Percentiles rank a stretch among this genome's conserved stretches.
Conservation (phyloP, 2,113 vertebrate genomes). For the Dasypus novemcinctus region DNA sequence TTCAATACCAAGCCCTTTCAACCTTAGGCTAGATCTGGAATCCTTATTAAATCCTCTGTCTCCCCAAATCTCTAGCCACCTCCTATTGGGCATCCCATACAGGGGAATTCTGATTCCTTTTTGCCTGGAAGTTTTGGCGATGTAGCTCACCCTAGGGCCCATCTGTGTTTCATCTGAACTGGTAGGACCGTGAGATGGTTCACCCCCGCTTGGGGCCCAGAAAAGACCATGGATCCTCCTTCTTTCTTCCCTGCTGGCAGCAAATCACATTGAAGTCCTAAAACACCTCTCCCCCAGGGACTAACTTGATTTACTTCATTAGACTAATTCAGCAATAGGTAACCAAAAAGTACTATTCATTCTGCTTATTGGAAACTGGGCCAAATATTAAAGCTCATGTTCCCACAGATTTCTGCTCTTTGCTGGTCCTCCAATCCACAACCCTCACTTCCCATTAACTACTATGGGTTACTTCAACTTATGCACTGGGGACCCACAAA, state of each 20-base stretch:
- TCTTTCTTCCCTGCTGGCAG: background rate
- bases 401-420: background rate
- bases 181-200: background rate
- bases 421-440: background rate
- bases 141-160: background rate
- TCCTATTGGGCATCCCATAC: background rate
- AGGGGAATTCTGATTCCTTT: background rate
- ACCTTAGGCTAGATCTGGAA: background rate
- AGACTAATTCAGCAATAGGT: background rate
- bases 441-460: background rate
- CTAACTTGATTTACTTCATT: background rate
- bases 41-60: background rate
- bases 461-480: background rate
- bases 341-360: background rate
- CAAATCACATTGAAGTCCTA: background rate
- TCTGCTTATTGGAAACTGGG: background rate
- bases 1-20: background rate
- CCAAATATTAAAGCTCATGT: background rate
- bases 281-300: background rate
- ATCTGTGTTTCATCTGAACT: background rate
- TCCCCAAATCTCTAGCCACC: background rate
- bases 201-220: no score
- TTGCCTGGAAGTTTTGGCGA: background rate
- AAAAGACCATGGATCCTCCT: background rate
- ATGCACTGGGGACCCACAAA: background rate